Base-by-base conservation (phyloP, 2,113 vertebrate species). In the Fukomys damarensis region DNA sequence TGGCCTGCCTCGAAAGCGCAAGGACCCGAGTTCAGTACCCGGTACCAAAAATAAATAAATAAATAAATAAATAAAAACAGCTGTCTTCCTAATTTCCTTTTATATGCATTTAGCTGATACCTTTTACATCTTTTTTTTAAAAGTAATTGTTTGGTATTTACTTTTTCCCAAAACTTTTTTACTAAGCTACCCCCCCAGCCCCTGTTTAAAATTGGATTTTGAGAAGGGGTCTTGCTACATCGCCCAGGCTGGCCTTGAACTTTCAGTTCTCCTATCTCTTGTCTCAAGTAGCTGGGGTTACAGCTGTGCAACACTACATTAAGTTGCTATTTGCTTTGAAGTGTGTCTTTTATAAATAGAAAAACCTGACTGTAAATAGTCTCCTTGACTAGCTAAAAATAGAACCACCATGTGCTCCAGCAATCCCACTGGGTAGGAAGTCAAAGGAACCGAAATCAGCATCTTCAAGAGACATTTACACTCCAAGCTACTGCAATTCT, bases 321-420 rank as follows among this genome's bases (percentile, higher is more conserved):
- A 4, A 19, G 16, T 14, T 79, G 52, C 22, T 54, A 28, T 74
- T 81, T 86, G 56, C 58, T 86, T 91, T 92, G 80, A 72, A 79
- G 26, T 92, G 12, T 94, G 26, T 85, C 13, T 72, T 46, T 85
- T 70, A 74, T 74, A 86, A 91, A 52, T n/a, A 91, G 52, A 88
- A 92, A 46, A 13, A 28, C 30, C 16, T 52, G 8, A 35, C 49
- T 79, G 16, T 79, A 76, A 82, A 38, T 43, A 43, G 7, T 61
- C 35, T 83, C 38, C n/a, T 83, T 59, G 24, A 28, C 38, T 58
- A 58, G n/a, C 16, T 58, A 41, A 58, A 41, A 79, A 54, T 79
- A 79, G 46, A 52, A 54, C 76, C 35, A 54, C 30, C 76, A 52
- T 52, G 5, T 54, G 30, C 35, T 16, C 46, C 46, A 79, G 30